Percentiles rank a stretch among this genome's conserved stretches.
phyloP scores from a whole-genome alignment of 1,140 invertebrate species.

The Papilio glaucus region DNA sequence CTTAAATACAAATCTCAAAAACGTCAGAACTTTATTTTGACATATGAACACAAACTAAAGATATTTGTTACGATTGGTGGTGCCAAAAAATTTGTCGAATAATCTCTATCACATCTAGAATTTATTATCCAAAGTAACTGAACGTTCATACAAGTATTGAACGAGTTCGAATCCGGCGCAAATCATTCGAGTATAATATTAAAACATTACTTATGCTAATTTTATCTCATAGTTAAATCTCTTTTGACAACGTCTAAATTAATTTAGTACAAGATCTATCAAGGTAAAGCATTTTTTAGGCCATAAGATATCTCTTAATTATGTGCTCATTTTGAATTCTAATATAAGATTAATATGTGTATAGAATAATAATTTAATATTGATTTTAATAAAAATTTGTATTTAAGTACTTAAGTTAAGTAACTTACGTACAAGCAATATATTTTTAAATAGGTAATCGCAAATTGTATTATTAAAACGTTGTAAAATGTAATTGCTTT shows the following conservation, averaged over 20 bases:
- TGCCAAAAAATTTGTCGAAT: background rate
- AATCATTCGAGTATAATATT: constrained; percentile 14
- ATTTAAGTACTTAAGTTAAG: no score
- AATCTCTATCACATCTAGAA: constrained; percentile 6
- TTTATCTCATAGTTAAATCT: constrained; percentile 26
- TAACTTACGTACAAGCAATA: no score
- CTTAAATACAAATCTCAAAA: no score
- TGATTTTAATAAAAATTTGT: no score
- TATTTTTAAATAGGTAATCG: no score
- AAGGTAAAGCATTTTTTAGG: background rate
- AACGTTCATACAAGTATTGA: constrained; percentile 20
- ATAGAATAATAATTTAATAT: no score
- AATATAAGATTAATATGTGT: background rate
- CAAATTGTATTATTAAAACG: no score
- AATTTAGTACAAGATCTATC: constrained; percentile 10
- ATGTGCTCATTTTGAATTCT: background rate
- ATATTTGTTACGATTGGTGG: background rate
- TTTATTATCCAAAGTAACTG: background rate
- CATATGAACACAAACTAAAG: no score
- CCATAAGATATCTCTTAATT: background rate
- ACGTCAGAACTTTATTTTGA: no score
- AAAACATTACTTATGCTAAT: constrained; percentile 31
- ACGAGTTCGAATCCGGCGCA: background rate
- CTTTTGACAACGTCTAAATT: constrained; percentile 35
- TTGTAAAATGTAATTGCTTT: no score